Conservation (phyloP, 2,888 invertebrate species). For the Mesorhabditis sp. region DNA sequence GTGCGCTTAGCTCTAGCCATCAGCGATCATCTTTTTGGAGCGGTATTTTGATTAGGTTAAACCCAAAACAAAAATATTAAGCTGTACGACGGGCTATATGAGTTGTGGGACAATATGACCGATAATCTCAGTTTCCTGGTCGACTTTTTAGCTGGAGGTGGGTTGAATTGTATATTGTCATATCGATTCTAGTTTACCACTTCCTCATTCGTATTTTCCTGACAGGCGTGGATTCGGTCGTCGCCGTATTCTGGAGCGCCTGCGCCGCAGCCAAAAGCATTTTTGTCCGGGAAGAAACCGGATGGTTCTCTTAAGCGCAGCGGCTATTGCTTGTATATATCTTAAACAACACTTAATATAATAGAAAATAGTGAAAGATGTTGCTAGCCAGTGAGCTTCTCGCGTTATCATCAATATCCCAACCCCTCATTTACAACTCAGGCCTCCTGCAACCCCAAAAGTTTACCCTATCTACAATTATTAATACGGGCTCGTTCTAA, state of each 20-base stretch:
- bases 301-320: not conserved
- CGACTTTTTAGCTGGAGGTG: not conserved
- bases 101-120: constrained; percentile 4
- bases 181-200: not conserved
- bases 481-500: no score
- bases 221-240: not conserved
- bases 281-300: not conserved
- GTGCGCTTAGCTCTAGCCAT: not conserved
- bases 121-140: not conserved
- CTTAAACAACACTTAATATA: no score
- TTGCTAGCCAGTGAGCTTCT: no score
- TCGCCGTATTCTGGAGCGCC: not conserved
- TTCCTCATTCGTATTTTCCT: not conserved
- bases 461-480: no score
- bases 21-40: constrained; percentile 4
- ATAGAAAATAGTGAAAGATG: no score
- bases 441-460: no score
- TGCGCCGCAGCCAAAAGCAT: not conserved
- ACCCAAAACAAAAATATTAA: not conserved
- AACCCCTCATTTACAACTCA: no score
- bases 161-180: not conserved
- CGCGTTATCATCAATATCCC: no score
- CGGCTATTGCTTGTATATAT: no score
- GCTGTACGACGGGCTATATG: not conserved
- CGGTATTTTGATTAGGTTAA: not conserved